Evolutionary conservation across 92 coral and sea anemone genomes (phyloP), one percentile per base, ranked within the genome.

Genomic region (Phenganax stokvisi): DNA sequence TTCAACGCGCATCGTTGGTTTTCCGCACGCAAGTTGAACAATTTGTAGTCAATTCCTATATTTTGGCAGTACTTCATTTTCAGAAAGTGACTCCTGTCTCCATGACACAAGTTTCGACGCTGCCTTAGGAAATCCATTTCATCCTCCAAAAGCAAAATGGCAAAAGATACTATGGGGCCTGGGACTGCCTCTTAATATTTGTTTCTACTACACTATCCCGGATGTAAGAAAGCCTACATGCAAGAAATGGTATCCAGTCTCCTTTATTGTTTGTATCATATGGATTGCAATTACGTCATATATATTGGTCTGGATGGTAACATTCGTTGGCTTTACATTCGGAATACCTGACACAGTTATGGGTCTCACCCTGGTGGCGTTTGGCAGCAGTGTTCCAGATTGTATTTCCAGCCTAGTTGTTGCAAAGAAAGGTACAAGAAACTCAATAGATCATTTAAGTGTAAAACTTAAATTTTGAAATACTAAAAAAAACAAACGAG

Each of bases 341-440:
- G 87, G 89, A 56, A 88, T 96, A 58, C 99, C 99, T 9, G 99
- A 96, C 62, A 90, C 97, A 0, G 96, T 96, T 12, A 96, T 96
- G 99, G 99, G 99, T 25, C 89, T 96, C 47, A 92, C 99, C 0
- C 89, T 96, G 51, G 97, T 96, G 37, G 99, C 99, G 6, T 96
- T 96, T 75, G 99, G 99, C 6, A 96, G 99, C 84, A 96, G 99
- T 76, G 99, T 96, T 3, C 99, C 99, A 3, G 99, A 96, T 63
- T 96, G 99, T 72, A 64, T 96, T 53, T 96, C 99, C 25, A 96
- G 99, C 75, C 86, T 96, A 8, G 92, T 96, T 62, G 99, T 96
- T 15, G 99, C 99, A 1, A 88, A 89, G 63, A 96, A 96, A 96
- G 99, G 99, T 96, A 64, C 65, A 37, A 37, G 5, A 37, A 37